Percentiles rank a stretch among this genome's conserved stretches.
These are phyloP conservation scores for Cephus runcator DNA, from an alignment of 2,888 invertebrate species.

Conservation along the genomic window DNA sequence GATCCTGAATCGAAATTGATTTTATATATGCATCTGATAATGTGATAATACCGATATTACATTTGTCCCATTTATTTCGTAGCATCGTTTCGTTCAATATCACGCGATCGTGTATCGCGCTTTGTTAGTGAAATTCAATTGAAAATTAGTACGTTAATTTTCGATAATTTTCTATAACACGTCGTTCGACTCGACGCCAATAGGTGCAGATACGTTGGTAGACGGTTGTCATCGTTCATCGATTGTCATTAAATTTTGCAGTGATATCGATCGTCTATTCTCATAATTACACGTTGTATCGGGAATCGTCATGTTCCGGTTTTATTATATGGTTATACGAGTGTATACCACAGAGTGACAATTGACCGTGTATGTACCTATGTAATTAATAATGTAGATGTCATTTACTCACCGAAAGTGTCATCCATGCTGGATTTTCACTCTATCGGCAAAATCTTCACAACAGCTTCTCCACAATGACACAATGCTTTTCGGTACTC, in stretches of 20 bases:
- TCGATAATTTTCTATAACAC: not conserved
- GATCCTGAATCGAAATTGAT: not conserved
- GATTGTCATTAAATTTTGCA: not conserved
- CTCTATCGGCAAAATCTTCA: not conserved
- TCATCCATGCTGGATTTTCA: not conserved
- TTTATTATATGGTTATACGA: not conserved
- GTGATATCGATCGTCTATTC: conserved; percentile 36
- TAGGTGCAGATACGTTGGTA: conserved; percentile 20
- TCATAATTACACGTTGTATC: conserved; percentile 41
- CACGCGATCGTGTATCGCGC: not conserved
- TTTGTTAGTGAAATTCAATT: not conserved
- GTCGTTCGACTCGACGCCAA: not conserved
- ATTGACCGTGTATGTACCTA: not conserved
- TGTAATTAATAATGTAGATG: not conserved
- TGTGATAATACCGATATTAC: not conserved
- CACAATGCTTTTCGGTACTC: not conserved
- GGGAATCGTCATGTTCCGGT: conserved; percentile 6
- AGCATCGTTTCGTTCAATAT: not conserved
- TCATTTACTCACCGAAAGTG: not conserved
- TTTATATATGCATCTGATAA: not conserved
- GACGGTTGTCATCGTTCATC: conserved; percentile 38
- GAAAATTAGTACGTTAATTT: not conserved
- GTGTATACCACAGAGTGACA: not conserved
- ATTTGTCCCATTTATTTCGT: not conserved
- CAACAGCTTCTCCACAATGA: not conserved